These are phyloP conservation scores for Sebastes matsubarae DNA, from an alignment of 2,797 vertebrate species.

Conservation along the genomic window DNA sequence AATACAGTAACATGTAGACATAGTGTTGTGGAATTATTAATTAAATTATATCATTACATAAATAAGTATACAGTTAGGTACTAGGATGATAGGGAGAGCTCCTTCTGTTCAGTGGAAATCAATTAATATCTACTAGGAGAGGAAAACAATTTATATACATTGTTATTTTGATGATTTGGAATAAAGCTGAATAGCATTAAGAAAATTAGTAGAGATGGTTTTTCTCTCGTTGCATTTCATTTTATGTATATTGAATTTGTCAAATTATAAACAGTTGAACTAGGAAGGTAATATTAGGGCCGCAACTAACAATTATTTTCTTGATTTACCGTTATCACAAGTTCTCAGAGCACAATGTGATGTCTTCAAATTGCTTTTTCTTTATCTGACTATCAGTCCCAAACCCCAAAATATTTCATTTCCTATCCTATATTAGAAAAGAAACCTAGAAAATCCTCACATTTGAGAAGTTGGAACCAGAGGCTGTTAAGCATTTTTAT, in stretches of 20 bases:
- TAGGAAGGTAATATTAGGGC: background rate
- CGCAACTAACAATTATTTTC: too few relatives aligned
- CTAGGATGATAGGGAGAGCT: background rate
- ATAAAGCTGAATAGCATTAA: background rate
- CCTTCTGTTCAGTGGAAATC: background rate
- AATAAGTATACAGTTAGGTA: background rate
- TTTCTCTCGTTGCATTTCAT: background rate
- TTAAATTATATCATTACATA: too few relatives aligned
- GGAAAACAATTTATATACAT: fast-evolving
- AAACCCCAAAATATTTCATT: too few relatives aligned
- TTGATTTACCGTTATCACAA: too few relatives aligned
- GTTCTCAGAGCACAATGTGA: too few relatives aligned
- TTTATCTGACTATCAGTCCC: too few relatives aligned
- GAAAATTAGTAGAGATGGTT: background rate
- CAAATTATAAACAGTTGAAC: background rate
- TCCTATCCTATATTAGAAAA: background rate
- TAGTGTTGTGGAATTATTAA: background rate
- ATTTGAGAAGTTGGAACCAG: background rate
- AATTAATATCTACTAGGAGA: background rate
- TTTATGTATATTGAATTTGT: background rate
- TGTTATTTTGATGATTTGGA: background rate
- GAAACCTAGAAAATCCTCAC: background rate
- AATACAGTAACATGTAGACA: fast-evolving
- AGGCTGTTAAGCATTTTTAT: background rate
- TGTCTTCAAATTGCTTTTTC: too few relatives aligned